These are phyloP conservation scores for Passerculus sandwichensis DNA, from an alignment of 2,797 vertebrate genomes.

Conservation along the genomic window DNA sequence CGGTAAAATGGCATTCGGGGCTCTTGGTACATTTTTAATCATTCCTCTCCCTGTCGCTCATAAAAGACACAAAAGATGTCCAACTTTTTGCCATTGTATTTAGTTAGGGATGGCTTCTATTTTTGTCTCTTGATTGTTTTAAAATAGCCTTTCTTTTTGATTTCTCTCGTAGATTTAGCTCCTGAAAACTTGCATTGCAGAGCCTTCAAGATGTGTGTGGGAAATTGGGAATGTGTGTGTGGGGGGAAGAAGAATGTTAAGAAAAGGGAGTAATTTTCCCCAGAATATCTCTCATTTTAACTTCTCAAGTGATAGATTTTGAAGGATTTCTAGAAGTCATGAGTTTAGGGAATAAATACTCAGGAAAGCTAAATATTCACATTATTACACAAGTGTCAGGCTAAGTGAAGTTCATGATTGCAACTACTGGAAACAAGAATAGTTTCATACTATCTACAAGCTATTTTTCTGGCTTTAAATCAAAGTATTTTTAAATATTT, in stretches of 20 bases:
- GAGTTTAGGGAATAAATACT: conserved; percentile 27
- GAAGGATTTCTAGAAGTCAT: conserved; percentile 57
- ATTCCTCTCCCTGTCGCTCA: conserved; percentile 29
- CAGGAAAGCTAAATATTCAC: conserved; percentile 45
- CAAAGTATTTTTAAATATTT: not conserved
- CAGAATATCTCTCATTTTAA: conserved; percentile 50
- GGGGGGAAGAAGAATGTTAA: conserved; percentile 52
- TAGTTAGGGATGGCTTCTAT: not conserved
- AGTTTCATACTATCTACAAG: not conserved
- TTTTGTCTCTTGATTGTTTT: conserved; percentile 29
- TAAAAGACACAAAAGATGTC: conserved; percentile 16
- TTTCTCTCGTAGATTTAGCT: conserved; percentile 6
- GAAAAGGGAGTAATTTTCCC: conserved; percentile 60
- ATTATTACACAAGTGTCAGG: conserved; percentile 32
- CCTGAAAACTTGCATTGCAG: conserved; percentile 12
- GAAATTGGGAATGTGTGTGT: conserved; percentile 34
- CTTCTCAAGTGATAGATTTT: not conserved
- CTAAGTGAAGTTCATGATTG: conserved; percentile 2
- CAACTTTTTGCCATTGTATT: conserved; percentile 20
- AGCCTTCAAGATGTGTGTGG: conserved; percentile 34
- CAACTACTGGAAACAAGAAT: not conserved
- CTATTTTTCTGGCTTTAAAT: not conserved
- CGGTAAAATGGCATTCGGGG: conserved; percentile 76
- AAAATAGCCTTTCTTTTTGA: not conserved
- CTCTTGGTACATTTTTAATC: conserved; percentile 77